These are phyloP conservation scores for Oryzias sinensis DNA, from an alignment of 2,797 vertebrate species.

Conservation along the genomic window DNA sequence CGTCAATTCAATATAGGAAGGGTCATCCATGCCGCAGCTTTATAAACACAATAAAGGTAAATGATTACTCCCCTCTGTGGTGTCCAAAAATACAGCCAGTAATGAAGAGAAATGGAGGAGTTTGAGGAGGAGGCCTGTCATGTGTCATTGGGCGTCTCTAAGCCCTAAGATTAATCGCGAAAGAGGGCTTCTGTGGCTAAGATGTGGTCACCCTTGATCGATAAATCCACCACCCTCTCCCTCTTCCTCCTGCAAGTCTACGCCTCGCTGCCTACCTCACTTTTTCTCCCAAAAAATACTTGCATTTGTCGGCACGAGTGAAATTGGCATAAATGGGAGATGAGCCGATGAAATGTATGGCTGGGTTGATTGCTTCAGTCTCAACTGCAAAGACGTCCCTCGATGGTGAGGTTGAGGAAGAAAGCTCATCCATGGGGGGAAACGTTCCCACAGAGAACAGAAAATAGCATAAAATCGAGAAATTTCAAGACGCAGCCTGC, in stretches of 20 bases:
- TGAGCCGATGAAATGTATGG: slow-evolving; percentile 75
- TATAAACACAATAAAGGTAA: slow-evolving; percentile 91
- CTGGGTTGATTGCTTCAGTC: slow-evolving; percentile 54
- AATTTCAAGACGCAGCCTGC: slow-evolving; percentile 26
- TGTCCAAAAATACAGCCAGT: slow-evolving; percentile 79
- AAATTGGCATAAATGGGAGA: slow-evolving; percentile 74
- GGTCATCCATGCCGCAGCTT: slow-evolving; percentile 84
- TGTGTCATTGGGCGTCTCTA: slow-evolving; percentile 81
- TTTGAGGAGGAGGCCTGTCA: slow-evolving; percentile 79
- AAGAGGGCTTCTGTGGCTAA: slow-evolving; percentile 76
- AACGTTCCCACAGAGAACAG: slow-evolving; percentile 41
- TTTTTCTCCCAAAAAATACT: slow-evolving; percentile 36
- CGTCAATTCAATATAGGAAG: slow-evolving; percentile 92
- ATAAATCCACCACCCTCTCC: slow-evolving; percentile 68
- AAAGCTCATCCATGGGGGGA: slow-evolving; percentile 24
- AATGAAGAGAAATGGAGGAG: slow-evolving; percentile 86
- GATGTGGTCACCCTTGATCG: slow-evolving; percentile 80
- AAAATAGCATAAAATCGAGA: slow-evolving; percentile 46
- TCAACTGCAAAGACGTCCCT: slow-evolving; percentile 40
- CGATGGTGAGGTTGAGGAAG: slow-evolving; percentile 38
- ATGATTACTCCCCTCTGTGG: slow-evolving; percentile 79
- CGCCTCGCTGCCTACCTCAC: slow-evolving; percentile 42
- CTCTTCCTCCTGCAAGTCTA: slow-evolving; percentile 40
- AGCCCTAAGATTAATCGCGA: slow-evolving; percentile 81
- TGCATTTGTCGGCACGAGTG: slow-evolving; percentile 39